phyloP scores from a whole-genome alignment of 2,797 vertebrate genomes.

The Hoplostethus mediterraneus region DNA sequence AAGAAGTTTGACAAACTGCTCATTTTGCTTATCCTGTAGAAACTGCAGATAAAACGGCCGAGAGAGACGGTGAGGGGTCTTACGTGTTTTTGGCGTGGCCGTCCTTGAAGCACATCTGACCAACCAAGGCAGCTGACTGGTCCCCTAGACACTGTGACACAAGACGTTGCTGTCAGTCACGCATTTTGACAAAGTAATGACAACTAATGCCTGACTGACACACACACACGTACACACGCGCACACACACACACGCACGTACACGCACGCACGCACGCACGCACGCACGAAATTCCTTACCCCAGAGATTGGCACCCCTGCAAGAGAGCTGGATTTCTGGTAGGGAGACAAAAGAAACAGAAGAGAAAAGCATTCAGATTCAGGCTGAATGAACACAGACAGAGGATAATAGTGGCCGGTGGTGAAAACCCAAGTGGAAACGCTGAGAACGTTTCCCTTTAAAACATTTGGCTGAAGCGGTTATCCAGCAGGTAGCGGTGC shows the following conservation, averaged over 20 bases:
- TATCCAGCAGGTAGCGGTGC: neutral
- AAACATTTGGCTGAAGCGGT: neutral
- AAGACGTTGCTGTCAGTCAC: neutral
- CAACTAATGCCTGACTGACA: neutral
- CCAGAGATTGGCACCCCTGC: conserved; percentile 93
- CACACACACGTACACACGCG: neutral
- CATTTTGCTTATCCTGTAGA: no score
- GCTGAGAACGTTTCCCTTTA: no score
- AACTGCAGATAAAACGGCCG: no score
- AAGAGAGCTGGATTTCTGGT: conserved; percentile 88
- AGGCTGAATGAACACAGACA: neutral
- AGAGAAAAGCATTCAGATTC: neutral
- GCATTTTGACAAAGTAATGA: neutral
- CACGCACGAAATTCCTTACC: conserved; percentile 80
- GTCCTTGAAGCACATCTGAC: conserved; percentile 94
- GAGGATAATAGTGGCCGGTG: neutral
- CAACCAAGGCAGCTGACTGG: conserved; percentile 94
- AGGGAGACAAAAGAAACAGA: conserved; percentile 46
- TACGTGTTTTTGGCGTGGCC: conserved; percentile 97
- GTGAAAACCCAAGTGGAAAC: neutral
- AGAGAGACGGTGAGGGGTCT: conserved; percentile 40
- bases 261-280: neutral
- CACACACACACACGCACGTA: neutral
- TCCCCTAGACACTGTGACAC: conserved; percentile 92
- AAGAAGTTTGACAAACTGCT: no score